Percentiles rank a stretch among this genome's conserved stretches.
Conservation (phyloP, 2,113 vertebrate genomes). For the Gyps fulvus region DNA sequence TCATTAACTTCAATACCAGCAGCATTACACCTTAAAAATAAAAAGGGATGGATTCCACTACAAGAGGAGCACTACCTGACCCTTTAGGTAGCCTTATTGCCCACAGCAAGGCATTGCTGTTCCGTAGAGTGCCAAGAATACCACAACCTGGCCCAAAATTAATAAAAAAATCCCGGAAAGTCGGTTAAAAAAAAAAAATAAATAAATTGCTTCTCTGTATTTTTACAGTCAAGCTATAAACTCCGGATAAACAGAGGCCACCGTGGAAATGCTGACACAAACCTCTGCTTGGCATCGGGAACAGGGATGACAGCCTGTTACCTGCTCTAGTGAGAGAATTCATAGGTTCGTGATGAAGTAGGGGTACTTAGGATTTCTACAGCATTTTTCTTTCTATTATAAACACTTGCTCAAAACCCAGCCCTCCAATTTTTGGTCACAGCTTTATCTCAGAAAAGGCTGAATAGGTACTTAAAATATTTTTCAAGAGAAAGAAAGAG, state of each 20-base stretch:
- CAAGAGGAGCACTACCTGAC: background rate
- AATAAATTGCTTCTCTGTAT: background rate
- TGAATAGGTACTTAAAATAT: constrained; percentile 69
- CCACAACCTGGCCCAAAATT: background rate
- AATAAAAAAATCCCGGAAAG: background rate
- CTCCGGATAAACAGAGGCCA: background rate
- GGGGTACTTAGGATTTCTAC: constrained; percentile 32
- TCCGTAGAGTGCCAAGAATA: background rate
- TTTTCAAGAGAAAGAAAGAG: constrained; percentile 69
- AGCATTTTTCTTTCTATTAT: constrained; percentile 42
- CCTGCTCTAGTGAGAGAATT: constrained; percentile 43
- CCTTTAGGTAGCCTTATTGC: background rate
- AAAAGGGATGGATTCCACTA: background rate
- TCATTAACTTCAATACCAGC: background rate
- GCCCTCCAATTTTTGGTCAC: constrained; percentile 60
- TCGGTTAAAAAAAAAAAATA: background rate
- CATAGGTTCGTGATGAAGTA: constrained; percentile 14
- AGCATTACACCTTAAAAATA: background rate
- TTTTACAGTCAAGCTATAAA: constrained; percentile 43
- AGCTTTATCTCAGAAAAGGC: constrained; percentile 62
- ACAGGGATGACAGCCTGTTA: background rate
- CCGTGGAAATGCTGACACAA: background rate
- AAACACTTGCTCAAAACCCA: constrained; percentile 39
- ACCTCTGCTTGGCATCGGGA: background rate
- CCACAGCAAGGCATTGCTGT: background rate